Evolutionary conservation across 2,797 vertebrate species (phyloP).

Genomic region (Masticophis lateralis): DNA sequence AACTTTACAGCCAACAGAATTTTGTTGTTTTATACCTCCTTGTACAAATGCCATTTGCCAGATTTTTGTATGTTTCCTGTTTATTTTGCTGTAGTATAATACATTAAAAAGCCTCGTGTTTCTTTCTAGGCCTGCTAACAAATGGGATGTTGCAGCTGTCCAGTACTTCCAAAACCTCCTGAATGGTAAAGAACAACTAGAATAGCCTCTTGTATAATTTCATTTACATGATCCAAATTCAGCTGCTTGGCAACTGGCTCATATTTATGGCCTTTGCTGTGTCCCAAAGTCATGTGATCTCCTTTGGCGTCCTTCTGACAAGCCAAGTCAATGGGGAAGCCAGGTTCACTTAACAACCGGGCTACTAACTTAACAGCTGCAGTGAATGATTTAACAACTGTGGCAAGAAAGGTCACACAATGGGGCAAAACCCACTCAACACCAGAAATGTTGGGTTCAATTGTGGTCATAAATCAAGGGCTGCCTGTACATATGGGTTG

Average conservation of each 20-base stretch:
- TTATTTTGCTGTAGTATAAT: neutral
- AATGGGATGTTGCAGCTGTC: conserved; percentile 86
- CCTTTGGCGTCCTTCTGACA: neutral
- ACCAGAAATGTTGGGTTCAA: neutral
- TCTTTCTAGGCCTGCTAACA: conserved; percentile 74
- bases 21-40: neutral
- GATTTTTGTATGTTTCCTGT: neutral
- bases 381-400: neutral
- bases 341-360: neutral
- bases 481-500: neutral
- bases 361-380: neutral
- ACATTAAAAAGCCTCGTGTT: neutral
- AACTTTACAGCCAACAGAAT: neutral
- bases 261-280: neutral
- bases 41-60: neutral
- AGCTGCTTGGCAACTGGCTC: neutral
- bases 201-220: neutral
- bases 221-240: neutral
- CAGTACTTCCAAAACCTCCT: conserved; percentile 83
- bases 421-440: neutral
- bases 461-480: neutral
- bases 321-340: neutral
- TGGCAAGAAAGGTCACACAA: neutral
- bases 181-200: conserved; percentile 71
- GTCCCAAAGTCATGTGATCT: neutral